Base-by-base conservation (phyloP, 2,113 vertebrate genomes). In the Camarhynchus parvulus region DNA sequence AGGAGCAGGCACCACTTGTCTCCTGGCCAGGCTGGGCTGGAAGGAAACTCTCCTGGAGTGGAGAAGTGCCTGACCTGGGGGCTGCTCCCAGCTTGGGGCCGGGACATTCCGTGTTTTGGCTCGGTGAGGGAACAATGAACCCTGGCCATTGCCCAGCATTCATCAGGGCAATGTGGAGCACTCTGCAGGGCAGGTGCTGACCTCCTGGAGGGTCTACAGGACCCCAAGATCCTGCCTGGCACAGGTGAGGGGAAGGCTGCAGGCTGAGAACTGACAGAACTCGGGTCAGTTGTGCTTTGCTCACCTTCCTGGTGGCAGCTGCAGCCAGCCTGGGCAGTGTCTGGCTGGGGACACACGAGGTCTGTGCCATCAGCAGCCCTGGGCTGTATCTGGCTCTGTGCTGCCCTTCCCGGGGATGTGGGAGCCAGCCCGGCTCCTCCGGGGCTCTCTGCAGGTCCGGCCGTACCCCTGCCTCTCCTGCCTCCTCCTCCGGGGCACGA, bases 351-450 rank as follows among this genome's bases (percentile, higher is more conserved):
- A 5, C 20, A 25, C 77, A 15, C 0, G 7, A 39, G 69, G 18
- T 33, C 24, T 1, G 27, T 3, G 24, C 5, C 2, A 2, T 11
- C 0, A 1, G 58, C 47, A 76, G 9, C 22, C 12, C 55, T n/a
- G 69, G 55, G 75, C 81, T 59, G 21, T 0, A 1, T 35, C 44
- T 7, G n/a, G 84, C 3, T 27, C 91, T 3, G 0, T 39, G 89
- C 55, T 52, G 55, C 50, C 42, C 16, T 85, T 70, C 61, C 70
- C 4, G 0, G 14, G 37, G 41, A 1, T 28, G 27, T 8, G 13
- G 35, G 69, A 64, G 64, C 53, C 63, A n/a, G 21, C 58, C 66
- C 1, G 9, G 74, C 37, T 46, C 10, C 50, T 12, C 5, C 0
- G 0, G n/a, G 33, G 21, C 69, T 55, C 17, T 33, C 49, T 15